Evolutionary conservation across 1,140 invertebrate genomes (phyloP).

Genomic region (Dryas iulia): DNA sequence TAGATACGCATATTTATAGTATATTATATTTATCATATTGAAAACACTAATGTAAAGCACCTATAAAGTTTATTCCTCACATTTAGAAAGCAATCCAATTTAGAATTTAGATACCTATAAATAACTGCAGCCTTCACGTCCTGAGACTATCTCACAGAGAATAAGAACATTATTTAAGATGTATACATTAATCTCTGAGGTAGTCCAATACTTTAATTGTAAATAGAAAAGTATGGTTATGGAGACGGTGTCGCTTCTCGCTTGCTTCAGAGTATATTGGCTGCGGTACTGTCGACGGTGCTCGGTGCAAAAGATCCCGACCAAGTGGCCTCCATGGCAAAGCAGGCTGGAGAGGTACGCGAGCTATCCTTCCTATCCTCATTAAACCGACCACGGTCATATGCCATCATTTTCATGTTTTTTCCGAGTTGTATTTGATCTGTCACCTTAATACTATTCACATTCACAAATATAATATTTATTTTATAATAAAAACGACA

Average conservation of each 20-base stretch:
- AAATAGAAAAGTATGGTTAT: constrained; percentile 78
- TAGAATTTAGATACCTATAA: constrained; percentile 55
- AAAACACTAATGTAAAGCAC: constrained; percentile 61
- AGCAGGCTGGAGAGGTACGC: constrained; percentile 95
- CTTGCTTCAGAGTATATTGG: constrained; percentile 91
- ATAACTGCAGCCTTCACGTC: constrained; percentile 55
- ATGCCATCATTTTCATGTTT: background rate
- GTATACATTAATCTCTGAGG: constrained; percentile 47
- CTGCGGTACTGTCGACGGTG: constrained; percentile 92
- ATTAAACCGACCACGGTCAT: constrained; percentile 18
- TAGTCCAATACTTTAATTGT: constrained; percentile 57
- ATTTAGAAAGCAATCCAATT: constrained; percentile 48
- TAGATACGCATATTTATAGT: constrained; percentile 50
- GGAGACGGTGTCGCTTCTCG: constrained; percentile 79
- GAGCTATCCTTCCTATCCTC: constrained; percentile 65
- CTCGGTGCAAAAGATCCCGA: constrained; percentile 93
- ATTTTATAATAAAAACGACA: background rate
- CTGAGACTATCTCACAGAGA: constrained; percentile 54
- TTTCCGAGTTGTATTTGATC: background rate
- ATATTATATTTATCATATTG: constrained; percentile 24
- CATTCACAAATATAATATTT: background rate
- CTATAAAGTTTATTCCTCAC: constrained; percentile 60
- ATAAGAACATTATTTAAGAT: background rate
- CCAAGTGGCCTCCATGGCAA: constrained; percentile 93
- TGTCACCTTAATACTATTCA: background rate